Evolutionary conservation across 1,140 invertebrate species (phyloP).

Genomic region (Drosophila lowei): DNA sequence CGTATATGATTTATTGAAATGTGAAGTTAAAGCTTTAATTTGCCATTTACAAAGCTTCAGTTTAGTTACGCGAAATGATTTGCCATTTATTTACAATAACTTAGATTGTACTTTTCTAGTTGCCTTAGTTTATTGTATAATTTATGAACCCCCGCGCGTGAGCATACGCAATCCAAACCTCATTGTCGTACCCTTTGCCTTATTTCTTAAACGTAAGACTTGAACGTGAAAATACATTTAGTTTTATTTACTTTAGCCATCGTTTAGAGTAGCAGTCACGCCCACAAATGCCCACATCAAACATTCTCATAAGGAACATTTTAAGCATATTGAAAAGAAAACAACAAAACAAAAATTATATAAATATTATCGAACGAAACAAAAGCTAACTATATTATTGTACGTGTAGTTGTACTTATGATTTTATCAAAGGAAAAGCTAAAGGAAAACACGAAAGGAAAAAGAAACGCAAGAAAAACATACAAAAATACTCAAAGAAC

Average conservation of each 20-base stretch:
- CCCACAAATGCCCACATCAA: constrained; percentile 48
- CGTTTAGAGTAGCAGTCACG: constrained; percentile 56
- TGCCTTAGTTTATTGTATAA: constrained; percentile 48
- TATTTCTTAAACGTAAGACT: constrained; percentile 71
- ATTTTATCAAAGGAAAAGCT: constrained; percentile 53
- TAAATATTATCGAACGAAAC: constrained; percentile 43
- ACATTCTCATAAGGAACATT: constrained; percentile 33
- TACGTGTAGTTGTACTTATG: constrained; percentile 77
- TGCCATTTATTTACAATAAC: constrained; percentile 58
- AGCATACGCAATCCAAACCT: constrained; percentile 54
- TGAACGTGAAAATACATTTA: constrained; percentile 61
- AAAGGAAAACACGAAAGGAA: constrained; percentile 3
- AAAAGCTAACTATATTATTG: constrained; percentile 40
- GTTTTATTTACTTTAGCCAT: constrained; percentile 55
- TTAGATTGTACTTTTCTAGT: constrained; percentile 40
- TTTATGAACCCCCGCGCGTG: constrained; percentile 35
- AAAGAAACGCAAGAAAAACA: constrained; percentile 39
- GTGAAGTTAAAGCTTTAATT: constrained; percentile 81
- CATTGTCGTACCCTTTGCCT: constrained; percentile 70
- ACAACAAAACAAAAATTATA: constrained; percentile 24
- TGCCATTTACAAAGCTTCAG: constrained; percentile 75
- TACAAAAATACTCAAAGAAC: constrained; percentile 69
- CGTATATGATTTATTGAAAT: constrained; percentile 35
- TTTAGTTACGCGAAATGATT: constrained; percentile 62
- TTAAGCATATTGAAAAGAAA: constrained; percentile 26